phyloP scores from a whole-genome alignment of 1,140 invertebrate species.

The Trichonephila inaurata region DNA sequence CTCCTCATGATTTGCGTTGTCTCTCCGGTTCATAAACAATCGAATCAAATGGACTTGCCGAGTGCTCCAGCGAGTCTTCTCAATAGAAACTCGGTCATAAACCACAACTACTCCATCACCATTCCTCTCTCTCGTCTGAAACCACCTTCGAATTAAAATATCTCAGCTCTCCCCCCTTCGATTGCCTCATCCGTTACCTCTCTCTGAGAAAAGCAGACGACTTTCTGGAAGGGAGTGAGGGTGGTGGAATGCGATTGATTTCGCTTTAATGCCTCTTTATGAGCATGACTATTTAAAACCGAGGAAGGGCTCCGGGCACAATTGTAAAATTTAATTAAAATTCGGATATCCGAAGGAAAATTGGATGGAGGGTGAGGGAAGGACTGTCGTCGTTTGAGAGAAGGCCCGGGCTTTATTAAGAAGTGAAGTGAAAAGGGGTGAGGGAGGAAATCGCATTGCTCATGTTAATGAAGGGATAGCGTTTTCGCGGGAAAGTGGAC shows the following conservation, averaged over 20 bases:
- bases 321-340: conserved; percentile 42
- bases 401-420: conserved; percentile 19
- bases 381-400: neutral
- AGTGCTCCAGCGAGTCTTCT: neutral
- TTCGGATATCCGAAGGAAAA: conserved; percentile 26
- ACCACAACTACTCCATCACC: conserved; percentile 24
- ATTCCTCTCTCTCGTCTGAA: neutral
- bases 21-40: neutral
- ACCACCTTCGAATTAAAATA: conserved; percentile 22
- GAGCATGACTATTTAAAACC: conserved; percentile 15
- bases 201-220: conserved; percentile 8
- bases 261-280: conserved; percentile 41
- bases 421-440: conserved; percentile 25
- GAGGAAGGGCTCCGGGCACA: neutral
- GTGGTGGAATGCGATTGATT: neutral
- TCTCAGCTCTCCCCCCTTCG: conserved; percentile 1
- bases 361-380: conserved; percentile 7
- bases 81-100: conserved; percentile 4
- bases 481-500: neutral
- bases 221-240: neutral
- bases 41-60: conserved; percentile 23
- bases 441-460: conserved; percentile 35
- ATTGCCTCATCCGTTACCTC: conserved; percentile 33
- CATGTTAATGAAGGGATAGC: conserved; percentile 8
- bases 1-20: conserved; percentile 8